Conservation (phyloP, 2,888 invertebrate genomes). For the Leucophora obtusa region DNA sequence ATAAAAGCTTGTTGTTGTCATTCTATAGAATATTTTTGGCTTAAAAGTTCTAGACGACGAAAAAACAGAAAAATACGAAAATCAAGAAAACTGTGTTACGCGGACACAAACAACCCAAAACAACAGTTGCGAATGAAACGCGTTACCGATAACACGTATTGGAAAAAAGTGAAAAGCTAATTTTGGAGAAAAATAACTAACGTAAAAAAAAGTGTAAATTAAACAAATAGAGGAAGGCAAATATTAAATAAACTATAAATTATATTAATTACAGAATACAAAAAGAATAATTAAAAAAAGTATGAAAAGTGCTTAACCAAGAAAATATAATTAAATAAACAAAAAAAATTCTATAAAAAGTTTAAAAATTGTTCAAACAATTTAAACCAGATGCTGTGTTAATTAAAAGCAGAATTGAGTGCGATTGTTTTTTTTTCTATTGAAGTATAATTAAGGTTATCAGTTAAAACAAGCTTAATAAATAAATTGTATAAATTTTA, state of each 20-base stretch:
- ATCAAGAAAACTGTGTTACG: background rate
- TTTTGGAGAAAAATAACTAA: conserved; percentile 5
- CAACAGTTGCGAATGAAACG: conserved; percentile 50
- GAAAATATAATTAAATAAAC: conserved; percentile 3
- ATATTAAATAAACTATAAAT: background rate
- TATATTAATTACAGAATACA: background rate
- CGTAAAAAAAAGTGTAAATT: background rate
- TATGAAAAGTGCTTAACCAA: background rate
- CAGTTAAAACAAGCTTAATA: conserved; percentile 21
- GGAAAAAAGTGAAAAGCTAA: background rate
- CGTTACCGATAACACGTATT: conserved; percentile 40
- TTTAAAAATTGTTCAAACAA: background rate
- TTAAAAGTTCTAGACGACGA: conserved; percentile 37
- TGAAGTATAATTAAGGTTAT: conserved; percentile 28
- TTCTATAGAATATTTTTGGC: conserved; percentile 42
- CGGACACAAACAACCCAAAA: conserved; percentile 31
- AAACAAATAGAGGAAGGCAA: conserved; percentile 1
- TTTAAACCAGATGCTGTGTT: conserved; percentile 22
- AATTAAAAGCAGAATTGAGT: background rate
- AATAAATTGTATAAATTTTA: background rate
- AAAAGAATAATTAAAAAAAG: background rate
- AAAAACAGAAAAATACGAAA: too few relatives aligned
- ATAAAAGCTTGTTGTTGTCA: conserved; percentile 21
- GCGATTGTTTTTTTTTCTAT: background rate
- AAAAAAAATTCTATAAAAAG: conserved; percentile 2